Percentiles rank a stretch among this genome's conserved stretches.
Conservation (phyloP, 1,140 invertebrate species). For the Armadillidium nasatum region DNA sequence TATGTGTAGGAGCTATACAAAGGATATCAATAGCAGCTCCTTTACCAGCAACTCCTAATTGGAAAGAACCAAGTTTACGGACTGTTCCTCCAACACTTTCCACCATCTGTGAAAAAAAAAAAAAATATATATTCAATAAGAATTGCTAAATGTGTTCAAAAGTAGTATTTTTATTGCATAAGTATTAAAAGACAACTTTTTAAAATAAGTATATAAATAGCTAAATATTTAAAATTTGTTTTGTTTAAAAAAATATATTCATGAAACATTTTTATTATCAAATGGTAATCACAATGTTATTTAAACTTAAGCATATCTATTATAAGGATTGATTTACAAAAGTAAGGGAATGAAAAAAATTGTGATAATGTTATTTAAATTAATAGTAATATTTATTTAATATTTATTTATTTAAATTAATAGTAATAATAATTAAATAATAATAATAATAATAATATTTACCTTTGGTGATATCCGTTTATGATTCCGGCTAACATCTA, state of each 20-base stretch:
- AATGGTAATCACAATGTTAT: too few relatives aligned
- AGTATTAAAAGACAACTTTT: neutral
- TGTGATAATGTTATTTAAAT: too few relatives aligned
- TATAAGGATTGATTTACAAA: too few relatives aligned
- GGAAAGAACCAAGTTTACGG: slow-evolving; percentile 96
- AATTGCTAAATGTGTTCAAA: neutral
- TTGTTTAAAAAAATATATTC: too few relatives aligned
- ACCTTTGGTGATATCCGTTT: slow-evolving; percentile 72
- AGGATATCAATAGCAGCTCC: slow-evolving; percentile 99
- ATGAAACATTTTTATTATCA: too few relatives aligned
- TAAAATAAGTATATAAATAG: too few relatives aligned
- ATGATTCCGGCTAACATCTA: slow-evolving; percentile 69
- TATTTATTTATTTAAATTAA: too few relatives aligned
- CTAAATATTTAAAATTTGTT: neutral
- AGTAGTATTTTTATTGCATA: neutral
- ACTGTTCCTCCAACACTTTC: slow-evolving; percentile 86
- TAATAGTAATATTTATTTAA: too few relatives aligned
- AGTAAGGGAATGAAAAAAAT: too few relatives aligned
- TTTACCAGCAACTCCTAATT: slow-evolving; percentile 87
- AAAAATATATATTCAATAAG: slow-evolving; percentile 21
- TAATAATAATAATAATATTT: too few relatives aligned
- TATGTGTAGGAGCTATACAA: slow-evolving; percentile 93
- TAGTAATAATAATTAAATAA: too few relatives aligned
- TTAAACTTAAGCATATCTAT: too few relatives aligned
- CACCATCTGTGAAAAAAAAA: slow-evolving; percentile 38